These are phyloP conservation scores for Chiloscyllium punctatum DNA, from an alignment of 2,797 vertebrate species.

Conservation along the genomic window DNA sequence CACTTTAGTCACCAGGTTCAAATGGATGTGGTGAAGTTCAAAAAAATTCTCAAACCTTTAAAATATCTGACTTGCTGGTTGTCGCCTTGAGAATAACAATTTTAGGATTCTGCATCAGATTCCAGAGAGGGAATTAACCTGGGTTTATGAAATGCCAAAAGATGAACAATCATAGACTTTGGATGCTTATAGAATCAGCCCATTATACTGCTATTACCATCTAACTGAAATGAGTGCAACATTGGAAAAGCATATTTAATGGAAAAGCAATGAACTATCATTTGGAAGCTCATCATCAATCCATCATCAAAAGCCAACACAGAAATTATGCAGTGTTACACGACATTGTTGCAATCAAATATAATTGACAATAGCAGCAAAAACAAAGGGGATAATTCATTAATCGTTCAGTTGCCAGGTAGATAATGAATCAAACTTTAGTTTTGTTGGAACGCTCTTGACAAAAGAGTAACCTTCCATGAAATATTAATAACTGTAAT, in stretches of 20 bases:
- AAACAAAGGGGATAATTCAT: slow-evolving; percentile 3
- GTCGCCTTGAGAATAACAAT: neutral
- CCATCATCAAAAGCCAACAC: neutral
- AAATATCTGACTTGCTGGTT: neutral
- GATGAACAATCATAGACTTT: neutral
- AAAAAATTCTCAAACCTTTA: neutral
- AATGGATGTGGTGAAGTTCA: neutral
- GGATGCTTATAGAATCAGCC: neutral
- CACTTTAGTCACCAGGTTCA: neutral
- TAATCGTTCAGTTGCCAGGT: slow-evolving; percentile 9
- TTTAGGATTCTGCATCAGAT: neutral
- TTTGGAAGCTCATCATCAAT: neutral
- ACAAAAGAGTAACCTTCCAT: slow-evolving; percentile 7
- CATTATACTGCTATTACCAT: neutral
- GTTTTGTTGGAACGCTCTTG: neutral
- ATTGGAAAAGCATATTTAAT: neutral
- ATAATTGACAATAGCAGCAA: neutral
- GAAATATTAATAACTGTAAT: slow-evolving; percentile 32
- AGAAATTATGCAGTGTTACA: neutral
- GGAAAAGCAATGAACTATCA: neutral
- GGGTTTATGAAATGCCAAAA: neutral
- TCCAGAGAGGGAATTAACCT: neutral
- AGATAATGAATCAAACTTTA: slow-evolving; percentile 20
- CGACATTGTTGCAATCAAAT: neutral
- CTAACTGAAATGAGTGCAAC: neutral